Evolutionary conservation across 2,113 vertebrate genomes (phyloP).

Genomic region (Peucedramus taeniatus): DNA sequence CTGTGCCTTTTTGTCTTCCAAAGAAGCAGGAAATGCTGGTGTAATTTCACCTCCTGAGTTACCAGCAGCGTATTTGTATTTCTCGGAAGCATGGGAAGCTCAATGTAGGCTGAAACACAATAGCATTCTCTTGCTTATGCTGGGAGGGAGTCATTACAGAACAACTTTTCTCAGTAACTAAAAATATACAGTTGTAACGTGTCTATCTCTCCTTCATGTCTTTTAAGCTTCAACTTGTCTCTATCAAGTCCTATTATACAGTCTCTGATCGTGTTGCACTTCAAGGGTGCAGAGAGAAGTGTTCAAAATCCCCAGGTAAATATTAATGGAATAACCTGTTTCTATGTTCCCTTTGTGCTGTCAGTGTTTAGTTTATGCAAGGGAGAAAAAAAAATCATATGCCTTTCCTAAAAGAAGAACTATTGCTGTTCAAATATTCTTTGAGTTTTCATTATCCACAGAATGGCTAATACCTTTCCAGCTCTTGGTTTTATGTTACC

Average conservation of each 20-base stretch:
- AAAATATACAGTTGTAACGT: background rate
- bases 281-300: background rate
- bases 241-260: background rate
- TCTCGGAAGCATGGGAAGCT: background rate
- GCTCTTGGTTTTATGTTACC: background rate
- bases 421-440: background rate
- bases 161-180: background rate
- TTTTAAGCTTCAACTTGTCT: background rate
- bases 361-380: background rate
- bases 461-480: background rate
- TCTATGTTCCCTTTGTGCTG: background rate
- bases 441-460: background rate
- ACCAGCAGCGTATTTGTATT: background rate
- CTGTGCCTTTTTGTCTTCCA: background rate
- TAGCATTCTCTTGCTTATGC: background rate
- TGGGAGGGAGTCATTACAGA: background rate
- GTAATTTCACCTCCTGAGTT: background rate
- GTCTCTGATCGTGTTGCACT: background rate
- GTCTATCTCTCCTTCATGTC: background rate
- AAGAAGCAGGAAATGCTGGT: background rate
- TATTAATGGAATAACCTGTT: background rate
- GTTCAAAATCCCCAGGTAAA: background rate
- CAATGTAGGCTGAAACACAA: background rate
- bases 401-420: background rate
- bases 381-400: background rate